phyloP scores from a whole-genome alignment of 2,113 vertebrate genomes.

The Phyllostomus discolor region DNA sequence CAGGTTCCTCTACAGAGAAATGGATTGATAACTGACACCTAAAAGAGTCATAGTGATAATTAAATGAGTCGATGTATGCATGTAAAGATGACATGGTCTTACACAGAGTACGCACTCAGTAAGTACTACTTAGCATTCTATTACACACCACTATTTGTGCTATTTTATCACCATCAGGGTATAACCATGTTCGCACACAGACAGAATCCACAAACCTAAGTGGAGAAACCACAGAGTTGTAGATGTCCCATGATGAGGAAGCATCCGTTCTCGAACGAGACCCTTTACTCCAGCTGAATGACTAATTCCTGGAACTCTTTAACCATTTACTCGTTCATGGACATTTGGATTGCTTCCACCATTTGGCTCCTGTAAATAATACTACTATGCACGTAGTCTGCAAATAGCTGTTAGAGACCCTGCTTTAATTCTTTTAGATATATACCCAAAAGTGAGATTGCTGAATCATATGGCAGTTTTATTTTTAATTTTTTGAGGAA shows the following conservation, averaged over 20 bases:
- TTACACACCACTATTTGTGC: background rate
- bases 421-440: background rate
- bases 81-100: background rate
- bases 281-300: background rate
- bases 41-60: background rate
- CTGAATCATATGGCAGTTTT: background rate
- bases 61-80: background rate
- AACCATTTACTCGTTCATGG: background rate
- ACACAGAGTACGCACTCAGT: background rate
- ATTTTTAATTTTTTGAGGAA: background rate
- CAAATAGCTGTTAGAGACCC: background rate
- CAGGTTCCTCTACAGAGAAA: conserved; percentile 7
- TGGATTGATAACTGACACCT: background rate
- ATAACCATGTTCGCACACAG: background rate
- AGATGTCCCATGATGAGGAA: background rate
- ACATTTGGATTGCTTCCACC: background rate
- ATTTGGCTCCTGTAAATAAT: background rate
- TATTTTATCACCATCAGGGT: background rate
- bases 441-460: background rate
- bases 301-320: background rate
- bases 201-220: background rate
- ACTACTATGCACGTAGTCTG: background rate
- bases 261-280: background rate
- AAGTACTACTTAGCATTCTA: background rate
- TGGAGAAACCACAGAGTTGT: background rate